Conservation (phyloP, 2,797 vertebrate species). For the Pelochelys cantorii region DNA sequence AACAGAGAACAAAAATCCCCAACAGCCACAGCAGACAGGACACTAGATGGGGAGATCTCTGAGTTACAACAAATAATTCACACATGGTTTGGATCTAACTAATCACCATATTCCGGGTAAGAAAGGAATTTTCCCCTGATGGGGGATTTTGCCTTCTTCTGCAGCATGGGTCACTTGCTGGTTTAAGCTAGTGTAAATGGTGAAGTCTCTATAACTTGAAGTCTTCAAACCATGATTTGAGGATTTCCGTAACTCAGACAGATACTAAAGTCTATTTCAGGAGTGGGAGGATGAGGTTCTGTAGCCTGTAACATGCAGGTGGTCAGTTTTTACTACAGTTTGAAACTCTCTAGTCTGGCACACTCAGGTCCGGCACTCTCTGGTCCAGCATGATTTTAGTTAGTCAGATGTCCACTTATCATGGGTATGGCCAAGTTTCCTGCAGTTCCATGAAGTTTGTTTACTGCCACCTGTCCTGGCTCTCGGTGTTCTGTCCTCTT, state of each 20-base stretch:
- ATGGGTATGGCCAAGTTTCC: too few relatives aligned
- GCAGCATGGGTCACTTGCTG: neutral
- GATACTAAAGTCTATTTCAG: neutral
- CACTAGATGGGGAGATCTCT: neutral
- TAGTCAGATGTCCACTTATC: too few relatives aligned
- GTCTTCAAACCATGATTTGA: neutral
- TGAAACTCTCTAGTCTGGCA: too few relatives aligned
- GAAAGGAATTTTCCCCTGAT: neutral
- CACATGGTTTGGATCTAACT: neutral
- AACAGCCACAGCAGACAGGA: neutral
- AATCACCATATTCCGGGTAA: neutral
- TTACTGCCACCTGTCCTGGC: too few relatives aligned
- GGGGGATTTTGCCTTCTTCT: neutral
- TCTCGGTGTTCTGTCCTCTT: too few relatives aligned
- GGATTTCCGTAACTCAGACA: neutral
- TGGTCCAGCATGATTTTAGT: too few relatives aligned
- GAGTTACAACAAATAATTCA: neutral
- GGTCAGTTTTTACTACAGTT: too few relatives aligned
- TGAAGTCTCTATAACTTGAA: neutral
- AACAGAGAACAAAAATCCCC: neutral
- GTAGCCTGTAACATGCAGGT: too few relatives aligned
- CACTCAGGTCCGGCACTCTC: too few relatives aligned
- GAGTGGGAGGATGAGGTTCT: neutral
- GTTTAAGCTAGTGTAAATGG: neutral
- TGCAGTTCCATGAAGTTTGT: too few relatives aligned